Conservation (phyloP, 2,113 vertebrate genomes). For the Lates calcarifer region DNA sequence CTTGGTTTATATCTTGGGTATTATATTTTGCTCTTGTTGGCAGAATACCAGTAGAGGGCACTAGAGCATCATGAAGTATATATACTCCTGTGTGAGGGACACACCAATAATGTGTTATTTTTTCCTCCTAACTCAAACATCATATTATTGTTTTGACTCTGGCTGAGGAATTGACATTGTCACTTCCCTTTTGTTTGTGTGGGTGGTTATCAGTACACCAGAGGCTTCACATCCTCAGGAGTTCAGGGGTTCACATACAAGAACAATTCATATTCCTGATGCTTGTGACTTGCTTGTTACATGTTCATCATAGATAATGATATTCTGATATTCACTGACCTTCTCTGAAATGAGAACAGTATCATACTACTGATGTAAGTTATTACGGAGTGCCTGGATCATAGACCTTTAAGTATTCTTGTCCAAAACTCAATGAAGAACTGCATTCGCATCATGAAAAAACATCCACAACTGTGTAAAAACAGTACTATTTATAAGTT, state of each 20-base stretch:
- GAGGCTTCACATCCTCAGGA: not conserved
- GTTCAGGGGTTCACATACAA: not conserved
- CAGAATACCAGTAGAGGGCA: slow-evolving; percentile 49
- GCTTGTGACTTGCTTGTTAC: not conserved
- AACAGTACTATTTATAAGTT: slow-evolving; percentile 74
- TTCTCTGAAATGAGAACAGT: not conserved
- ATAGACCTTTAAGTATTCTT: not conserved
- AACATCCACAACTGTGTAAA: slow-evolving; percentile 51
- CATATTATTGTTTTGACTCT: not conserved
- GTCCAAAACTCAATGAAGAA: not conserved
- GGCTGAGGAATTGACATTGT: not conserved
- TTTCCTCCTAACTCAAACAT: not conserved
- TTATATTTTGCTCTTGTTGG: not conserved
- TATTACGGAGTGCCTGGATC: not conserved
- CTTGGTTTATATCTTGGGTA: no score
- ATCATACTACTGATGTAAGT: not conserved
- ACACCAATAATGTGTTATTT: not conserved
- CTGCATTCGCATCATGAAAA: slow-evolving; percentile 19
- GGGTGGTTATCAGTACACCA: not conserved
- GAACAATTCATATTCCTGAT: not conserved
- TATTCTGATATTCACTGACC: not conserved
- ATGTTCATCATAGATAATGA: not conserved
- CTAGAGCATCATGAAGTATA: slow-evolving; percentile 2
- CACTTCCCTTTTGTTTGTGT: not conserved
- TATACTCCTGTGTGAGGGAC: not conserved